A percentile compares a stretch with the other conserved stretches of the same genome.
Evolutionary conservation across 2,113 vertebrate genomes (phyloP).

Genomic region (Egretta garzetta): DNA sequence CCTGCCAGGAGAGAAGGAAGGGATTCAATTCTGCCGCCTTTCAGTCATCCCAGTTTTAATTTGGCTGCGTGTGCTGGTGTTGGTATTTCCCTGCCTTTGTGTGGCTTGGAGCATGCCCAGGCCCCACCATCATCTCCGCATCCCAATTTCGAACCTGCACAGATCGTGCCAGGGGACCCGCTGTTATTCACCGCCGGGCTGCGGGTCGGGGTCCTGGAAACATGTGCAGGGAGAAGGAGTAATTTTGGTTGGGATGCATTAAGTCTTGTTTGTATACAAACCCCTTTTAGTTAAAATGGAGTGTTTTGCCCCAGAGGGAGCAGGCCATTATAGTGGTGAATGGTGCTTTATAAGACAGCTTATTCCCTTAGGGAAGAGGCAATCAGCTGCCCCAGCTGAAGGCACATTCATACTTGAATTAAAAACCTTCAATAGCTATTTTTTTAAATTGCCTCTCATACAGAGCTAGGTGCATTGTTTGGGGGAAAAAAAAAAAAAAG

Average conservation of each 20-base stretch:
- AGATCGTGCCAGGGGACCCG: not conserved
- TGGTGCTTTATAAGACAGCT: constrained; percentile 21
- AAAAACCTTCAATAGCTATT: constrained; percentile 13
- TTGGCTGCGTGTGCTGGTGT: not conserved
- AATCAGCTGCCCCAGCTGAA: constrained; percentile 30
- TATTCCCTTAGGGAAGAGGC: constrained; percentile 13
- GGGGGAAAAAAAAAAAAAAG: not conserved
- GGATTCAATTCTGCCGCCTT: not conserved
- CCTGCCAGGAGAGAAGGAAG: not conserved
- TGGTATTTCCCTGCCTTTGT: not conserved
- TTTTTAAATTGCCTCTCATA: not conserved
- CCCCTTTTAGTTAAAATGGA: not conserved
- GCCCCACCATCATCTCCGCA: rapidly evolving
- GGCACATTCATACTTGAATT: constrained; percentile 33
- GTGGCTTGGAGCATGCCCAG: not conserved
- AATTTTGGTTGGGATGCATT: not conserved
- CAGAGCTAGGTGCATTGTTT: not conserved
- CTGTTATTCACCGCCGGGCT: rapidly evolving
- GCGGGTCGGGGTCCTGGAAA: not conserved
- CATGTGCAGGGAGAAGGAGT: not conserved
- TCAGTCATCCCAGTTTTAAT: not conserved
- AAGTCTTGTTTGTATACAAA: constrained; percentile 21
- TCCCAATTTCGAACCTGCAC: rapidly evolving
- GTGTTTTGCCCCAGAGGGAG: constrained; percentile 36
- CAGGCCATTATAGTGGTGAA: not conserved